Base-by-base conservation (phyloP, 2,113 vertebrate genomes). In the Microtus ochrogaster region DNA sequence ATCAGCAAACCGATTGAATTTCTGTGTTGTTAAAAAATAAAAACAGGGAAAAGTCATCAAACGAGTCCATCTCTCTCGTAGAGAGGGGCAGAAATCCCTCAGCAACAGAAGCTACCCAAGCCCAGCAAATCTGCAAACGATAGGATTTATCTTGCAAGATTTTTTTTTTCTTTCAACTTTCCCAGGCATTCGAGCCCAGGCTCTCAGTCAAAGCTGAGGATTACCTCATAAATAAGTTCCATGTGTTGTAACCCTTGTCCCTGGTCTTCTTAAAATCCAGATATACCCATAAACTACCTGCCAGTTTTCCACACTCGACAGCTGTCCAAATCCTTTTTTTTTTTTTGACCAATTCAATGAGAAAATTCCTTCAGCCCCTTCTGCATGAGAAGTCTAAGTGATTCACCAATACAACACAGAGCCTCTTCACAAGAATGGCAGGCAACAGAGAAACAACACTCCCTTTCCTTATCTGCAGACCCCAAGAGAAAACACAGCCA, bases 201-300 rank as follows among this genome's bases (percentile, higher is more conserved):
- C 98, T 98, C 93, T 93, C 83, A 98, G 97, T 98, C 97, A 98
- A 98, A 98, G 96, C 97, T 98, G 98, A 98, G 98, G 99, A 99
- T 98, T 98, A 98, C 94, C 97, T 96, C 94, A 97, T 97, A 99
- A 99, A 99, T 99, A 98, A 98, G 98, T 99, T 99, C 99, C 98
- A 97, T 99, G 99, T 99, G 99, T 98, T 98, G 97, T 97, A 96
- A 96, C 93, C 97, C 93, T 92, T 16, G 7, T 87, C 88, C n/a
- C 89, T 91, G 86, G 92, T 97, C 92, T 96, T 96, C 97, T 97
- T 95, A 93, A 98, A 98, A 98, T 92, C 91, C 83, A 61, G 96
- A 97, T 96, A 94, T 95, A 89, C 92, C 90, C 95, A 94, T 96
- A 98, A 98, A 96, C 97, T 92, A 94, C 0, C 86, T 91, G 90